These are phyloP conservation scores for Amniataba percoides DNA, from an alignment of 2,797 vertebrate species.

Conservation along the genomic window DNA sequence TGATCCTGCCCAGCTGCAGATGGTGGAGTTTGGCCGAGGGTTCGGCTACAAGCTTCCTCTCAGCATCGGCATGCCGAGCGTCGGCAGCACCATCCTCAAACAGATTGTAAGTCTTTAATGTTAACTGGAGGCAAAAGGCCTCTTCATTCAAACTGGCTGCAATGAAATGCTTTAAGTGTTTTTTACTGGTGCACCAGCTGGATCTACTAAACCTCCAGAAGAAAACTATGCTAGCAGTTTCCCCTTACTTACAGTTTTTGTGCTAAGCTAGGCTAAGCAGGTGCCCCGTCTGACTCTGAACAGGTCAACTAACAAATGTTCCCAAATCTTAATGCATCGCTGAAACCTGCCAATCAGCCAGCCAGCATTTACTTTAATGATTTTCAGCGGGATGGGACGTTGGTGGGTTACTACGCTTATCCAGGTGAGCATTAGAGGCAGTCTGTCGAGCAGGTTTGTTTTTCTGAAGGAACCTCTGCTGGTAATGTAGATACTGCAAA, in stretches of 20 bases:
- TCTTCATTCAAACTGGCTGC: not conserved
- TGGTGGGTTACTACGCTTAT: not conserved
- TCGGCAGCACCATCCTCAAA: conserved; percentile 84
- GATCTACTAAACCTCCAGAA: not conserved
- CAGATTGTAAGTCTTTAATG: conserved; percentile 88
- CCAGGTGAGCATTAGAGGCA: not conserved
- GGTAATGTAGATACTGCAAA: not conserved
- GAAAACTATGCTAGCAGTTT: not conserved
- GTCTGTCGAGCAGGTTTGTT: too few relatives aligned
- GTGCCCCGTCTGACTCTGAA: not conserved
- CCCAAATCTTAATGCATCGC: too few relatives aligned
- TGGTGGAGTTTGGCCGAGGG: conserved; percentile 93
- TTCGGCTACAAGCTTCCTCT: conserved; percentile 87
- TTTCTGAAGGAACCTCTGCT: too few relatives aligned
- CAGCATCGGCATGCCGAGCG: conserved; percentile 83
- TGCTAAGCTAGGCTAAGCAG: not conserved
- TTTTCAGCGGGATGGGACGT: not conserved
- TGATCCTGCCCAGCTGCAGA: conserved; percentile 83
- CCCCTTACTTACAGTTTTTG: not conserved
- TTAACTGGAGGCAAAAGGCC: not conserved
- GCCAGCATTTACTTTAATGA: not conserved
- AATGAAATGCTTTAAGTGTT: too few relatives aligned
- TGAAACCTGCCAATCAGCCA: not conserved
- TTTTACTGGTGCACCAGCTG: not conserved
- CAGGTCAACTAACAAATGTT: not conserved